A percentile compares a stretch with the other conserved stretches of the same genome.
Conservation (phyloP, 2,113 vertebrate species). For the Hippocampus zosterae region DNA sequence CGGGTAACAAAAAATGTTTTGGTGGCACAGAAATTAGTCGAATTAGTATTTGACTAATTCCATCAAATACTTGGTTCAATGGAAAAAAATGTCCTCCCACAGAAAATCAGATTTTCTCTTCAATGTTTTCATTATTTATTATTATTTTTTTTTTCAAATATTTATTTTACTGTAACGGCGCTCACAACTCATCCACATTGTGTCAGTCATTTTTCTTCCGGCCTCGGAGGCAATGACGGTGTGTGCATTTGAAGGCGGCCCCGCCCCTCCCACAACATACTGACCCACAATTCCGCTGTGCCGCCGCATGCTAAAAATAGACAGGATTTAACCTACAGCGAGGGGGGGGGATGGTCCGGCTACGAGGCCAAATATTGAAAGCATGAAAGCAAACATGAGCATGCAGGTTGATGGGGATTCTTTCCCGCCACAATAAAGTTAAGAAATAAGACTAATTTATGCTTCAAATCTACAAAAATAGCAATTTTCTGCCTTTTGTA, state of each 20-base stretch:
- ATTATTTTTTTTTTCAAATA: no score
- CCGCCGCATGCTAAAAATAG: slow-evolving; percentile 55
- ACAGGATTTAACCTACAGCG: slow-evolving; percentile 52
- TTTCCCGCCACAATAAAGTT: neutral
- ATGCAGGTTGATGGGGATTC: neutral
- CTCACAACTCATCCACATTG: neutral
- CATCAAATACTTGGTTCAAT: no score
- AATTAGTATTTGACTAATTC: no score
- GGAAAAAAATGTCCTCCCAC: no score
- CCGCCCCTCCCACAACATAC: slow-evolving; percentile 54
- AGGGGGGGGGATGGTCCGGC: slow-evolving; percentile 7
- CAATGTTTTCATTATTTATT: no score
- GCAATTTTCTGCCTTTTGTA: no score
- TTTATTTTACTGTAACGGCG: neutral
- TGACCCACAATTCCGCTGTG: slow-evolving; percentile 60
- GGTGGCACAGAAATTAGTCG: no score
- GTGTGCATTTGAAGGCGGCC: slow-evolving; percentile 23
- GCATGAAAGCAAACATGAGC: slow-evolving; percentile 16
- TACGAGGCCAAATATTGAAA: slow-evolving; percentile 9
- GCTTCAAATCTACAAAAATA: no score
- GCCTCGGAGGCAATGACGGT: neutral
- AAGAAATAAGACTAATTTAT: neutral
- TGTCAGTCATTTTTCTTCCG: neutral
- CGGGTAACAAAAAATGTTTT: no score
- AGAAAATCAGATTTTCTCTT: no score